Evolutionary conservation across 1,140 invertebrate species (phyloP), one percentile per base, ranked within the genome.

Genomic region (Adelges cooleyi): DNA sequence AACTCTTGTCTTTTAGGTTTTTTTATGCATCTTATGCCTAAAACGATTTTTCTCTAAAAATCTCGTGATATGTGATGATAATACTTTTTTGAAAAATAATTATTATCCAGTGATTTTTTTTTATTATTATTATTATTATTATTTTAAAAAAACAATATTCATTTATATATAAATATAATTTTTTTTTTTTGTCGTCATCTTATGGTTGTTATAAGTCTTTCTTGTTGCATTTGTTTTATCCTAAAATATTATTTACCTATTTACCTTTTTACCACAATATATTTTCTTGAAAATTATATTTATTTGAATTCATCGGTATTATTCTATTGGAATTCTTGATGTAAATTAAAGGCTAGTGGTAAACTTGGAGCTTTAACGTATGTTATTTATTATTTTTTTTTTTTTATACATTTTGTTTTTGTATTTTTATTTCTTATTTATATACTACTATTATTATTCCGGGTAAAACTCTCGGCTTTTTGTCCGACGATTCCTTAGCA

Each of bases 361-460:
- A 46, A 62, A 62, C 20, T 15, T 62, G 17, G 18, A 62, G 56
- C 56, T 62, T 33, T 48, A 33, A 33, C n/a, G 22, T 62, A 13
- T 62, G 42, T 46, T 62, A 46, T 48, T 48, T 33, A 33, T 33
- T n/a, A n/a, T n/a, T n/a, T n/a, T n/a, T n/a, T n/a, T 59, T 59
- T 53, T 52, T 22, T 56, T 42, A 59, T 59, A 27, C 9, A 17
- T 42, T 27, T 48, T 62, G 23, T 59, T 59, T 33, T 59, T 59
- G 27, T 46, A 27, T 13, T 46, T 46, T 20, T 42, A 56, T 56
- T 42, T 56, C 42, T n/a, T 42, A 40, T 22, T 56, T 40, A n/a
- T 56, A 59, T 44, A 44, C n/a, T 44, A 44, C 4, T 62, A 62
- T 46, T 33, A 46, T 29, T 46, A 56, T 56, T 56, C 18, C 5